Percentiles rank a stretch among this genome's conserved stretches.
Evolutionary conservation across 2,888 invertebrate species (phyloP).

Genomic region (Crossocerus cetratus): DNA sequence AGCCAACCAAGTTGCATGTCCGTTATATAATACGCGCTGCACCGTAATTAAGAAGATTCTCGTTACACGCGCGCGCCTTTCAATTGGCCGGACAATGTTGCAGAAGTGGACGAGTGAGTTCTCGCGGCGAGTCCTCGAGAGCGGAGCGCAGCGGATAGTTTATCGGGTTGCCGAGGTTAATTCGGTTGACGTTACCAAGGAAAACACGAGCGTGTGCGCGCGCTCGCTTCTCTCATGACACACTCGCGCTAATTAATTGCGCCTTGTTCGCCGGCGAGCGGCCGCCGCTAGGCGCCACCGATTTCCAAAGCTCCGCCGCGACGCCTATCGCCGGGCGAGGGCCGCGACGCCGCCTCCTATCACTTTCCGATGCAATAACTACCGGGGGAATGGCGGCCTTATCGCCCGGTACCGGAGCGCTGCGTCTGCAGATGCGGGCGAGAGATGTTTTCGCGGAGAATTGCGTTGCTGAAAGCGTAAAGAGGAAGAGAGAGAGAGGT

Average conservation of each 20-base stretch:
- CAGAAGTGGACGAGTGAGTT: conserved; percentile 14
- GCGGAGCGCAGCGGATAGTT: conserved; percentile 7
- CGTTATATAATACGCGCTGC: conserved; percentile 42
- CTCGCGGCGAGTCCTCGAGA: conserved; percentile 4
- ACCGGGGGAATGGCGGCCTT: too few species aligned
- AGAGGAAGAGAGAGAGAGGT: too few species aligned
- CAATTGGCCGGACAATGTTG: conserved; percentile 54
- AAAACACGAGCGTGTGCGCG: conserved; percentile 38
- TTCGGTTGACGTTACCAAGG: conserved; percentile 42
- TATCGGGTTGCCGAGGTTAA: conserved; percentile 45
- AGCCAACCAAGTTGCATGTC: conserved; percentile 6
- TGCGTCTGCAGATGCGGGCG: too few species aligned
- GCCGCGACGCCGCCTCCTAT: too few species aligned
- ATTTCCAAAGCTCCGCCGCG: too few species aligned
- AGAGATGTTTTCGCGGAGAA: too few species aligned
- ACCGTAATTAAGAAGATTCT: conserved; percentile 17
- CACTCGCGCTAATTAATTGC: conserved; percentile 22
- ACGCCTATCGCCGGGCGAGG: too few species aligned
- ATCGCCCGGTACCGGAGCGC: too few species aligned
- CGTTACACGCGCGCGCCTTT: conserved; percentile 21
- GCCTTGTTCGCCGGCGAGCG: too few species aligned
- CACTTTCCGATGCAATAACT: too few species aligned
- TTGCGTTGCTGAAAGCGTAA: too few species aligned
- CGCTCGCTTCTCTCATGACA: background rate
- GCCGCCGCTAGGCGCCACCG: too few species aligned